A percentile compares a stretch with the other conserved stretches of the same genome.
Conservation (phyloP, 2,113 vertebrate species). For the Melierax canorus region DNA sequence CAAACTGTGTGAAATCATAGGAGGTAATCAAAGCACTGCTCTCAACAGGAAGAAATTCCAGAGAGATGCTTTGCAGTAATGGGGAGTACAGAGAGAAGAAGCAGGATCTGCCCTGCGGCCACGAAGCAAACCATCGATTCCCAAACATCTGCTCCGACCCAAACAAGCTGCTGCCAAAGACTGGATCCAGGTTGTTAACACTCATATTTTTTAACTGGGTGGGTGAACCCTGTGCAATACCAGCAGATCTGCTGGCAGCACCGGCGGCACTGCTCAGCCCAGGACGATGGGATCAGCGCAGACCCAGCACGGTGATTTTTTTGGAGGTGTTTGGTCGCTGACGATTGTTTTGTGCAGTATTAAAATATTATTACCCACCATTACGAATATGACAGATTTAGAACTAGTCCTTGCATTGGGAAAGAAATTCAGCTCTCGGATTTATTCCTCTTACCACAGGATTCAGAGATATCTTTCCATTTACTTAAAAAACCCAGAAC, state of each 20-base stretch:
- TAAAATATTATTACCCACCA: neutral
- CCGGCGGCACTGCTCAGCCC: neutral
- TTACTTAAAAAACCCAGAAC: neutral
- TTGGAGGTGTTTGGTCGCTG: too few relatives aligned
- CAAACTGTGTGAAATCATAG: neutral
- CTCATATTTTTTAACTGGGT: accelerated
- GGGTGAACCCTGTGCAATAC: too few relatives aligned
- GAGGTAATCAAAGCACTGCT: neutral
- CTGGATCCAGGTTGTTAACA: accelerated
- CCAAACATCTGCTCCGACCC: neutral
- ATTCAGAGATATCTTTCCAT: neutral
- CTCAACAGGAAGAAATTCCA: neutral
- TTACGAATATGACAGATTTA: neutral
- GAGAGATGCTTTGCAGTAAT: neutral
- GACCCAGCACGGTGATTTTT: neutral
- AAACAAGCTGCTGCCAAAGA: neutral
- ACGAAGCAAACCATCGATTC: accelerated
- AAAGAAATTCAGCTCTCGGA: neutral
- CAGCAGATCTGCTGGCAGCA: neutral
- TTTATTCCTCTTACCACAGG: neutral
- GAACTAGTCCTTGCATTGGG: neutral
- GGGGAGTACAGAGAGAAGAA: accelerated
- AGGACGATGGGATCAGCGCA: accelerated
- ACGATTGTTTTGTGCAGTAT: accelerated
- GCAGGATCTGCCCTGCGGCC: neutral